Evolutionary conservation across 2,888 invertebrate genomes (phyloP).

Genomic region (Macrophya alboannulata): DNA sequence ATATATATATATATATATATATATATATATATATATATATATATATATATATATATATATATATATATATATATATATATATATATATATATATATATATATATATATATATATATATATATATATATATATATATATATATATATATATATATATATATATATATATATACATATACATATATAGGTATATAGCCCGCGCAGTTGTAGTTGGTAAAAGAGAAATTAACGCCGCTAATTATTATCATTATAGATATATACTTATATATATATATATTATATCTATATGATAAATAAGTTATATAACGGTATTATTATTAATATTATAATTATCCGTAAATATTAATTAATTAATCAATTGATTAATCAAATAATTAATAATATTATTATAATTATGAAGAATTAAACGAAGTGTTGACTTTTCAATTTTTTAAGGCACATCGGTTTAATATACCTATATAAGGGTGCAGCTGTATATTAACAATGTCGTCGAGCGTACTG

Average conservation of each 20-base stretch:
- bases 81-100: no score
- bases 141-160: no score
- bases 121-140: no score
- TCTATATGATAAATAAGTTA: no score
- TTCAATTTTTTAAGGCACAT: constrained; percentile 45
- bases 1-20: neutral
- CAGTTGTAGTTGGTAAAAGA: neutral
- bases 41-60: neutral
- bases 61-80: no score
- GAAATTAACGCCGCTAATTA: neutral
- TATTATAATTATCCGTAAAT: constrained; percentile 29
- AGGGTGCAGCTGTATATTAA: constrained; percentile 22
- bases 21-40: neutral
- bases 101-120: no score
- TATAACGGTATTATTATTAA: constrained; percentile 21
- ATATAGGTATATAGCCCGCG: no score
- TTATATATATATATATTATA: neutral
- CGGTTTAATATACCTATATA: constrained; percentile 4
- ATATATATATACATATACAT: no score
- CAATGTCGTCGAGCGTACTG: constrained; percentile 30
- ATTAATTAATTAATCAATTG: neutral
- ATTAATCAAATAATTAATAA: neutral
- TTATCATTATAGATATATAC: neutral
- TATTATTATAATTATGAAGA: neutral
- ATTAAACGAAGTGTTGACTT: constrained; percentile 34